Base-by-base conservation (phyloP, 2,113 vertebrate genomes). In the Egretta garzetta region DNA sequence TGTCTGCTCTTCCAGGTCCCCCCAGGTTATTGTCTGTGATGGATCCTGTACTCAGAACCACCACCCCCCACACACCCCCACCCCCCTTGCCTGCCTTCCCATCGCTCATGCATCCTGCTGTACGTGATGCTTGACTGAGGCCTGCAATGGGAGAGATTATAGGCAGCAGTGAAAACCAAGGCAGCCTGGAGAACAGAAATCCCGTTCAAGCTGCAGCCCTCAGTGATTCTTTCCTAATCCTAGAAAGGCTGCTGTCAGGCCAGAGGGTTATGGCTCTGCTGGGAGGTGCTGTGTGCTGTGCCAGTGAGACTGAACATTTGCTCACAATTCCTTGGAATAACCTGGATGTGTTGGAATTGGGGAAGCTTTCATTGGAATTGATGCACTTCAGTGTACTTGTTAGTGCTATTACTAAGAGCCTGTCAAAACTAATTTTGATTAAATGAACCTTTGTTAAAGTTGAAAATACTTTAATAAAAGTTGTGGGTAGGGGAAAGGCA, bases 231-330 rank as follows among this genome's bases (percentile, higher is more conserved):
- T 41, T 43, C 17, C 50, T 52, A 55, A 21, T 70, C 30, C 56
- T 58, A 6, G 22, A 32, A 66, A 35, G 10, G 30, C 1, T 81
- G 28, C 23, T 0, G 0, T 49, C 47, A 45, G 59, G 7, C 56
- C 37, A 41, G 20, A 53, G 19, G 28, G 47, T 28, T 52, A 28
- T 28, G 66, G 19, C 32, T 81, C 52, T 67, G 16, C 22, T 53
- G 86, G 41, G 74, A 79, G 24, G 63, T 24, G 64, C 12, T 16
- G 12, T 17, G 18, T 43, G 26, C 41, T 75, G 11, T 71, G 47
- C 27, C 43, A 35, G 11, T 28, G 39, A 72, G 45, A 82, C 39
- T 5, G 23, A 45, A 33, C 8, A 8, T 22, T 39, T 0, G 2
- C 43, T 66, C 0, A 0, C 9, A 20, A 9, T 37, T 82, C 47